Conservation (phyloP, 2,888 invertebrate genomes). For the Phengaris alcon region DNA sequence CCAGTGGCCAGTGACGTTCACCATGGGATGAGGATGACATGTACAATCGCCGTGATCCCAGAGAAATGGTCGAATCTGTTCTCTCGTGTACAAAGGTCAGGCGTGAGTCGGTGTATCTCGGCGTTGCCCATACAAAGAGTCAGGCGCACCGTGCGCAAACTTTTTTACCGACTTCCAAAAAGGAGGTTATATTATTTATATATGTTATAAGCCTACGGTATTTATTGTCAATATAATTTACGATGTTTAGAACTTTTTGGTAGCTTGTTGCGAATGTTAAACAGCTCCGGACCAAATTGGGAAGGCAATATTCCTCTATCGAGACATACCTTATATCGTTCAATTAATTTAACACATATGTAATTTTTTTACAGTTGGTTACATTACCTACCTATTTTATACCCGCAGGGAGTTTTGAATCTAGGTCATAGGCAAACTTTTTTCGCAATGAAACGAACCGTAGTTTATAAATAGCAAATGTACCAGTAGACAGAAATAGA, state of each 20-base stretch:
- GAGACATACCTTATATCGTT: neutral
- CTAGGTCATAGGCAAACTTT: neutral
- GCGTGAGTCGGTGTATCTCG: conserved; percentile 10
- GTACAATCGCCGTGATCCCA: neutral
- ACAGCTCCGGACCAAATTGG: neutral
- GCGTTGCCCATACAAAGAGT: neutral
- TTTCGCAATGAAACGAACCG: neutral
- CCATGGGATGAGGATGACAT: neutral
- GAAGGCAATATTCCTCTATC: neutral
- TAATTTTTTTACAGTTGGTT: neutral
- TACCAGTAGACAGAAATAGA: neutral
- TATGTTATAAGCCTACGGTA: neutral
- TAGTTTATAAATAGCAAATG: neutral
- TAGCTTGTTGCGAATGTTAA: neutral
- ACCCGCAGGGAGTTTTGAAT: neutral
- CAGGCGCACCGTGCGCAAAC: conserved; percentile 20
- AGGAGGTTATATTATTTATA: neutral
- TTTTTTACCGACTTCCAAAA: neutral
- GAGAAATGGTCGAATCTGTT: conserved; percentile 3
- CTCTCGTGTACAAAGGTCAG: neutral
- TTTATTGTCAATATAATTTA: neutral
- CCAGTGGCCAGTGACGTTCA: neutral
- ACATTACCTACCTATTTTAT: neutral
- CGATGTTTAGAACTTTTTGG: neutral
- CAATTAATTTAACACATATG: neutral